Base-by-base conservation (phyloP, 2,113 vertebrate genomes). In the Benitochromis conjunctus region DNA sequence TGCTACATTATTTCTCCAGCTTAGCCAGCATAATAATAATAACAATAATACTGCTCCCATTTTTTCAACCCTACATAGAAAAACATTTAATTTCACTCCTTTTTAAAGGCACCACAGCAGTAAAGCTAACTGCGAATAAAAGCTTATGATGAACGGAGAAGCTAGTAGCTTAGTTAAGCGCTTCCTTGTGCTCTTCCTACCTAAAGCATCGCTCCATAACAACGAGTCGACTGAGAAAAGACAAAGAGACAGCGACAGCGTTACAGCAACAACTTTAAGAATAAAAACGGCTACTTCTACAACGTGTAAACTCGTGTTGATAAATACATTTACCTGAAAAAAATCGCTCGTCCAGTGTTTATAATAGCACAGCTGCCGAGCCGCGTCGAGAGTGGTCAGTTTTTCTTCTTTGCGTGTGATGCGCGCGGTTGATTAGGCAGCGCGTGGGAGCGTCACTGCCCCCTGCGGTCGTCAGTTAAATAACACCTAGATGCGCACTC, bases 131-230 rank as follows among this genome's bases (percentile, higher is more conserved):
- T 24, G 57, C 3, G 18, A 51, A 1, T 43, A 64, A 21, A 62
- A 80, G 81, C 36, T 16, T 6, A 18, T 11, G 24, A 24, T 79
- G 26, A 66, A 81, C 53, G 4, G 6, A 13, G n/a, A n/a, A 51
- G 88, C 90, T 88, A 79, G 34, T 64, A 83, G 86, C 69, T 29
- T 58, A 19, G 56, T 79, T 58, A 14, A 56, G 34, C 31, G 80
- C 41, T 57, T 53, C 55, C 26, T 18, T 56, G 19, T 19, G 36
- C 21, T 78, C 31, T 60, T 85, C 87, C 38, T 92, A 93, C 92
- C 93, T 92, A 93, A 84, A 93, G 46, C 86, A 90, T 86, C 90
- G 85, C 85, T 93, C 90, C 93, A 93, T 92, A 85, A 83, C 89
- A 91, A 79, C 74, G 58, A 90, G 53, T 34, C 43, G 55, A 80